Evolutionary conservation across 2,113 vertebrate species (phyloP).

Genomic region (Onychorhynchus coronatus): DNA sequence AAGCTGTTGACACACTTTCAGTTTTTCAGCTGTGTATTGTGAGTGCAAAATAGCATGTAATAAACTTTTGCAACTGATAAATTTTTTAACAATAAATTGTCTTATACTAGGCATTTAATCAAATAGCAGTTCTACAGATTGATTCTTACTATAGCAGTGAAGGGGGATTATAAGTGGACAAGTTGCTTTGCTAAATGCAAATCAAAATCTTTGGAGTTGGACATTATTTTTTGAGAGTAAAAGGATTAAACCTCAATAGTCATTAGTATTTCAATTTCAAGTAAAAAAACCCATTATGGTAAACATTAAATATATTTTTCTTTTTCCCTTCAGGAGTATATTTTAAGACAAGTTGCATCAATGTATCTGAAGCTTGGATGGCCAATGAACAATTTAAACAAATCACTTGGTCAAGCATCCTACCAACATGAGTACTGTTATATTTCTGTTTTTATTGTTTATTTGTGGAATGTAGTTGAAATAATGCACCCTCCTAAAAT

Average conservation of each 20-base stretch:
- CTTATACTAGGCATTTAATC: background rate
- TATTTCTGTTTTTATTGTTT: background rate
- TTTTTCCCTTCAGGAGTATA: conserved; percentile 82
- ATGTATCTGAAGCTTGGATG: conserved; percentile 94
- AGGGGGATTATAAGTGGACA: background rate
- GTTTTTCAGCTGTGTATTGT: background rate
- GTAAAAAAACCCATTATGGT: background rate
- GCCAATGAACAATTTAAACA: conserved; percentile 84
- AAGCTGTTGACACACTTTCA: background rate
- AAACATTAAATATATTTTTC: background rate
- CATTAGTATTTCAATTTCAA: background rate
- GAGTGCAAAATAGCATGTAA: background rate
- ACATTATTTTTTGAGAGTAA: background rate
- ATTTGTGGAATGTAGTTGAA: background rate
- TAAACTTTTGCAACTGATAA: background rate
- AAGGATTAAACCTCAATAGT: background rate
- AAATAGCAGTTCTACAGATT: background rate
- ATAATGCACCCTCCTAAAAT: background rate
- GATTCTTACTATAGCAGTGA: background rate
- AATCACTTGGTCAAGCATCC: conserved; percentile 83
- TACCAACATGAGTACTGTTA: conserved; percentile 91
- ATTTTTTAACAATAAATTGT: background rate
- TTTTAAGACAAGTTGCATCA: conserved; percentile 91
- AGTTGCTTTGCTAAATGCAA: background rate
- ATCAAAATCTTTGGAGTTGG: background rate